A percentile compares a stretch with the other conserved stretches of the same genome.
These are phyloP conservation scores for Albula glossodonta DNA, from an alignment of 2,113 vertebrate genomes.

Conservation along the genomic window DNA sequence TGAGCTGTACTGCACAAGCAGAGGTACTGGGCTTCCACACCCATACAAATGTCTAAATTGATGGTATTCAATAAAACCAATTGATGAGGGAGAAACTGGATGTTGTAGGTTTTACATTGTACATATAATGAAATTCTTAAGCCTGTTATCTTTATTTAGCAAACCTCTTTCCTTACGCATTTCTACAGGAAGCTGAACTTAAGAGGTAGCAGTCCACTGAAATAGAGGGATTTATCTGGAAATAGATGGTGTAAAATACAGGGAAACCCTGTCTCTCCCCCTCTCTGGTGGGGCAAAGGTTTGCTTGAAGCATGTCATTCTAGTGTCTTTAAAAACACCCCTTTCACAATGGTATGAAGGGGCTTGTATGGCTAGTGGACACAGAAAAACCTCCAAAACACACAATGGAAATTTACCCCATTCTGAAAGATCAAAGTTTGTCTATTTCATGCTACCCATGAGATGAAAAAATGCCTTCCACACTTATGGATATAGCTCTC, in stretches of 20 bases:
- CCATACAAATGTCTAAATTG: slow-evolving; percentile 26
- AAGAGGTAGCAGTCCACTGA: neutral
- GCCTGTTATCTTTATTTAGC: neutral
- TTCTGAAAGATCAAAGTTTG: neutral
- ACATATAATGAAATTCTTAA: neutral
- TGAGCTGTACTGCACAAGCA: slow-evolving; percentile 33
- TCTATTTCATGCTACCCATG: neutral
- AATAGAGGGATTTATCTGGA: neutral
- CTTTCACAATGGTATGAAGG: neutral
- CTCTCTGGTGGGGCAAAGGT: neutral
- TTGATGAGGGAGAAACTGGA: neutral
- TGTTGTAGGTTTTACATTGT: neutral
- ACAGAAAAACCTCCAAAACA: slow-evolving; percentile 1
- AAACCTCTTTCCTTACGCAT: neutral
- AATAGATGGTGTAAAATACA: neutral
- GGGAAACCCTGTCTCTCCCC: neutral
- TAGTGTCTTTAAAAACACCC: neutral
- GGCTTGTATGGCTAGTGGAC: neutral
- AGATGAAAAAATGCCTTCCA: neutral
- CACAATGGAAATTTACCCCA: neutral
- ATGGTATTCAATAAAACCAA: neutral
- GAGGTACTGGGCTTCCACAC: slow-evolving; percentile 51
- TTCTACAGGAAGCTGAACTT: neutral
- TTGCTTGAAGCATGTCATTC: neutral
- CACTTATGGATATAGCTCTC: neutral